phyloP scores from a whole-genome alignment of 2,113 vertebrate genomes.

The Struthidea cinerea region DNA sequence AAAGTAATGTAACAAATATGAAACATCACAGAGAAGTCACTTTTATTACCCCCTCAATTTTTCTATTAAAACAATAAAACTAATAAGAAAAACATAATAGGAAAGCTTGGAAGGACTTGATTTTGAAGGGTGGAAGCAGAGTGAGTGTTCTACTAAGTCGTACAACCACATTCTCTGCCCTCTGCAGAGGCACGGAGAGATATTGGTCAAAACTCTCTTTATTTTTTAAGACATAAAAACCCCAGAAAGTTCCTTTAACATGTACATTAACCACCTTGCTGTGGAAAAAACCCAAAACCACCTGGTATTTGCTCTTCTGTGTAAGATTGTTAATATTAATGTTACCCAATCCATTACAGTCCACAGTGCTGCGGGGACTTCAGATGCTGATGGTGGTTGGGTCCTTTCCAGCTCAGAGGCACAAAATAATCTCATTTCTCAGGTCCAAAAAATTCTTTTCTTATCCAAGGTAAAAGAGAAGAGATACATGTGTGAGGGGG shows the following conservation, averaged over 20 bases:
- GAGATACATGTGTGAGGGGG: rapidly evolving
- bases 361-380: background rate
- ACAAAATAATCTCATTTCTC: background rate
- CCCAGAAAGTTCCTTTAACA: background rate
- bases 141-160: background rate
- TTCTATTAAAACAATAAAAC: background rate
- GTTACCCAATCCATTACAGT: background rate
- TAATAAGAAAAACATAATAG: background rate
- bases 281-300: background rate
- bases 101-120: background rate
- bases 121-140: background rate
- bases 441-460: background rate
- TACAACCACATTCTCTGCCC: background rate
- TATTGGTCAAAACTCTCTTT: background rate
- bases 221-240: background rate
- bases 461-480: background rate
- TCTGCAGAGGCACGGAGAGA: background rate
- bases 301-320: background rate
- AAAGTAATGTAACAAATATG: background rate
- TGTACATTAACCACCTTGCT: background rate
- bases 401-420: background rate
- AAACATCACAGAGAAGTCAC: background rate
- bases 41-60: background rate
- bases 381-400: background rate
- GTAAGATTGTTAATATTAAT: background rate